Evolutionary conservation across 2,113 vertebrate species (phyloP).

Genomic region (Nothoprocta perdicaria): DNA sequence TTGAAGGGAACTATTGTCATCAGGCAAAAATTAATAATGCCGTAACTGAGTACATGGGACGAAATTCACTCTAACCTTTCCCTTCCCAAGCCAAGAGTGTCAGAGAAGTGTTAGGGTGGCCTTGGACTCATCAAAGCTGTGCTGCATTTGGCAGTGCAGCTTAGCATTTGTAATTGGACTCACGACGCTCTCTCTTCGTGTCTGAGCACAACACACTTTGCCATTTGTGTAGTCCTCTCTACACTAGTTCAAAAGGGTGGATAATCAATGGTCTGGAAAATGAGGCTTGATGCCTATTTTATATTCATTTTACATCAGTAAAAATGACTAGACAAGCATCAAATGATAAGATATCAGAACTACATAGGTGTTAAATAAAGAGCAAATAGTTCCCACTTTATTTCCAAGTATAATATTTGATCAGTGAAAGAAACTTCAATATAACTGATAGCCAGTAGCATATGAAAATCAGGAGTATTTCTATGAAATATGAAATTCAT

Average conservation of each 20-base stretch:
- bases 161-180: background rate
- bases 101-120: background rate
- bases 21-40: background rate
- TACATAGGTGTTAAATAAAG: conserved; percentile 27
- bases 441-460: background rate
- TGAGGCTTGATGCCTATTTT: conserved; percentile 9
- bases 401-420: conserved; percentile 4
- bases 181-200: background rate
- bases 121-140: background rate
- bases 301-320: conserved; percentile 22
- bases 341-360: background rate
- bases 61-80: background rate
- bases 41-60: background rate
- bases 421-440: background rate
- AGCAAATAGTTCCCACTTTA: background rate
- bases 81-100: background rate
- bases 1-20: background rate
- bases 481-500: background rate
- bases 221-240: background rate
- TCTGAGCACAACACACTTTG: background rate
- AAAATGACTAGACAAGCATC: background rate
- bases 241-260: background rate
- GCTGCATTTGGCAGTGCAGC: conserved; percentile 1
- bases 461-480: background rate
- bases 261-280: conserved; percentile 24